Percentiles rank a stretch among this genome's conserved stretches.
Conservation (phyloP, 2,113 vertebrate species). For the Pao palembangensis region DNA sequence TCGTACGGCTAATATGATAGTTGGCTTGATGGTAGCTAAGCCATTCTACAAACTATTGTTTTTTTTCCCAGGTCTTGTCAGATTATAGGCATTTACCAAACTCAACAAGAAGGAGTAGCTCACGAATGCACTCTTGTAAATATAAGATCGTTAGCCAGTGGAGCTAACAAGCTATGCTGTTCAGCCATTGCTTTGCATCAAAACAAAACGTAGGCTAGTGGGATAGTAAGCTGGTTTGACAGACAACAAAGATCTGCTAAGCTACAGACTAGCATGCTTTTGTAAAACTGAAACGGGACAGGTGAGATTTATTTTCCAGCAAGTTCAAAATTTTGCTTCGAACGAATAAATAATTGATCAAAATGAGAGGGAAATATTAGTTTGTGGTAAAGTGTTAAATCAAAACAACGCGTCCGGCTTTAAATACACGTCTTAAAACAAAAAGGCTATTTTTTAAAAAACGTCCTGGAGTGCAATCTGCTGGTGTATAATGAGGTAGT, state of each 20-base stretch:
- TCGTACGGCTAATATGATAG: conserved; percentile 30
- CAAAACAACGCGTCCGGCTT: conserved; percentile 17
- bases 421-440: conserved; percentile 16
- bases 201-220: conserved; percentile 68
- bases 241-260: conserved; percentile 62
- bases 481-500: conserved; percentile 40
- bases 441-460: neutral
- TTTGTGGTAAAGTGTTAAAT: neutral
- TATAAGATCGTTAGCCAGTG: conserved; percentile 1
- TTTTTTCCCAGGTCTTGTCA: neutral
- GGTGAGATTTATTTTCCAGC: neutral
- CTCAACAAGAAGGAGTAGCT: neutral
- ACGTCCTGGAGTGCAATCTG: conserved; percentile 13
- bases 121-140: neutral
- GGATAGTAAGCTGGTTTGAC: conserved; percentile 44
- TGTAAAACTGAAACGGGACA: neutral
- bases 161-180: conserved; percentile 15
- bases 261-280: neutral
- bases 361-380: too few relatives aligned
- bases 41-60: neutral
- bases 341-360: too few relatives aligned
- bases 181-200: conserved; percentile 65
- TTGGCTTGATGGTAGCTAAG: conserved; percentile 32
- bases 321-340: too few relatives aligned
- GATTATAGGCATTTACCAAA: neutral